A percentile compares a stretch with the other conserved stretches of the same genome.
Conservation (phyloP, 2,113 vertebrate species). For the Machaerirhynchus nigripectus region DNA sequence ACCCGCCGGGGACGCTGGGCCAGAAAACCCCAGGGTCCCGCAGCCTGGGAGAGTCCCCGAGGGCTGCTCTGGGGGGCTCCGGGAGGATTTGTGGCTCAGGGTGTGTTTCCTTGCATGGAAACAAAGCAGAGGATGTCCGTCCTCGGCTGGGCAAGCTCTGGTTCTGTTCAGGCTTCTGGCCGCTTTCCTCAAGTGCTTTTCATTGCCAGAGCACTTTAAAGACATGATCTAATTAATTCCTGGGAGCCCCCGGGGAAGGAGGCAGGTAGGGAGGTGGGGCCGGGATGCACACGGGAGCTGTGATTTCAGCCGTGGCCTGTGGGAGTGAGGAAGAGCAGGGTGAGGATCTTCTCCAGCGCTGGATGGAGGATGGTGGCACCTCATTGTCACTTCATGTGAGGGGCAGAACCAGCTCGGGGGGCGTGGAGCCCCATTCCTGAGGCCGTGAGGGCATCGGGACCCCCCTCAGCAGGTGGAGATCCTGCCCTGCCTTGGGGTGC, state of each 20-base stretch:
- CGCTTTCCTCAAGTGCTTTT: background rate
- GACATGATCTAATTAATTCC: background rate
- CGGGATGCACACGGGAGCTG: rapidly evolving
- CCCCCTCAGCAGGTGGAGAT: background rate
- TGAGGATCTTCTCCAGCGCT: background rate
- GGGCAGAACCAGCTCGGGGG: rapidly evolving
- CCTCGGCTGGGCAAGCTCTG: background rate
- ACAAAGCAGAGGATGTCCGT: background rate
- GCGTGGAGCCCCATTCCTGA: rapidly evolving
- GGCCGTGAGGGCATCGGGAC: background rate
- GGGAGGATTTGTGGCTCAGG: background rate
- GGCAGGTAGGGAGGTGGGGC: background rate
- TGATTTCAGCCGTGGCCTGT: rapidly evolving
- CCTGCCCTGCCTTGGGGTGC: background rate
- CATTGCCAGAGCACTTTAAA: background rate
- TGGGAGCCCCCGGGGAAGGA: background rate
- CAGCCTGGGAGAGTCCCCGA: rapidly evolving
- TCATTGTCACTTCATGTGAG: rapidly evolving
- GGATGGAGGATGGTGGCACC: rapidly evolving
- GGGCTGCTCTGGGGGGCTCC: background rate
- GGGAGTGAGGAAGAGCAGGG: background rate
- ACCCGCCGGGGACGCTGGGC: rapidly evolving
- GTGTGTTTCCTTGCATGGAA: background rate
- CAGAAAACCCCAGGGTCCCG: background rate
- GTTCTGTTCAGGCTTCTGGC: background rate